Conservation (phyloP, 2,888 invertebrate genomes). For the Fragum sueziense region DNA sequence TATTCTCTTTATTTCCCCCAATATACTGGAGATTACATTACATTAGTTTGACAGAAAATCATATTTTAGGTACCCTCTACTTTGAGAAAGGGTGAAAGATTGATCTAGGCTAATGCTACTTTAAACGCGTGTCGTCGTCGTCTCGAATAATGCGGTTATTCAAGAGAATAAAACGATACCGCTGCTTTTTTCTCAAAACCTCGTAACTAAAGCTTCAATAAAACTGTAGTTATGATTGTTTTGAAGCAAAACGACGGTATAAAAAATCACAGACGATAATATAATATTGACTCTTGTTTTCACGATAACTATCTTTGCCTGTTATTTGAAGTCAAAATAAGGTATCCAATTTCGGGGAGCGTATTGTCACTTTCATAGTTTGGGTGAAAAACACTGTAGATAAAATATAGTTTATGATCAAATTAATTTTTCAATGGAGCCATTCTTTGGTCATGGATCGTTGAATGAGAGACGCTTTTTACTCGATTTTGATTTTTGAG, state of each 20-base stretch:
- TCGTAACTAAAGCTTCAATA: no score
- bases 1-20: no score
- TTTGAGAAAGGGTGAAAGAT: no score
- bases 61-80: no score
- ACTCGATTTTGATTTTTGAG: no score
- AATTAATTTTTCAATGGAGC: slow-evolving; percentile 22
- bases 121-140: background rate
- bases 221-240: no score
- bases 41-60: no score
- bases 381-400: slow-evolving; percentile 3
- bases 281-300: slow-evolving; percentile 1
- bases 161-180: background rate
- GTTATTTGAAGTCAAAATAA: slow-evolving; percentile 3
- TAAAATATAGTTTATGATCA: slow-evolving; percentile 43
- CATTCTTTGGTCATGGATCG: slow-evolving; percentile 13
- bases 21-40: no score
- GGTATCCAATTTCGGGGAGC: slow-evolving; percentile 10
- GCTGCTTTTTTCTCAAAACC: no score
- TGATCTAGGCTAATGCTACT: background rate
- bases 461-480: background rate
- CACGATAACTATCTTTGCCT: background rate
- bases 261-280: background rate
- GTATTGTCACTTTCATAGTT: slow-evolving; percentile 24
- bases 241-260: no score
- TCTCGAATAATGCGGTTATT: background rate